Evolutionary conservation across 2,113 vertebrate species (phyloP).

Genomic region (Alexandromys fortis): DNA sequence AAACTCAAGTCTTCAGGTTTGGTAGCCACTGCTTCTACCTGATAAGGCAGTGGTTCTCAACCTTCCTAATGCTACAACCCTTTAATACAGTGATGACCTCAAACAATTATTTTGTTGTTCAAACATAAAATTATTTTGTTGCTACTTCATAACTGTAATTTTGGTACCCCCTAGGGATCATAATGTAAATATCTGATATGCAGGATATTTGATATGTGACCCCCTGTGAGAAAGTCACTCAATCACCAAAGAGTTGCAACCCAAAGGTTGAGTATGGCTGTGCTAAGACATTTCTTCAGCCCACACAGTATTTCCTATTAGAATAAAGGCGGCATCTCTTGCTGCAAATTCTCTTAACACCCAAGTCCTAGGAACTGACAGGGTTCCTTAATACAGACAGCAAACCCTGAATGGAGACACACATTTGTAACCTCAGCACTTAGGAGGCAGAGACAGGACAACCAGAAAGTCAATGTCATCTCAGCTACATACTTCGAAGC

Average conservation of each 20-base stretch:
- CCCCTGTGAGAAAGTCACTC: background rate
- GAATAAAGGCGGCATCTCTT: background rate
- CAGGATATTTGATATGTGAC: background rate
- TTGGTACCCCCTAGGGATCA: background rate
- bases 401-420: background rate
- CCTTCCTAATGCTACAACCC: background rate
- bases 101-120: too few relatives aligned
- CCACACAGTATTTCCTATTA: slow-evolving; percentile 15
- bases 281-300: background rate
- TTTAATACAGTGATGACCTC: background rate
- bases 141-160: background rate
- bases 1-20: background rate
- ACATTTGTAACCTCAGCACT: background rate
- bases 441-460: background rate
- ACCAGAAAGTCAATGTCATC: background rate
- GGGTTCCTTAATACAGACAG: slow-evolving; percentile 3
- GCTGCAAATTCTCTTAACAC: background rate
- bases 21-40: background rate
- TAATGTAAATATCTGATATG: background rate
- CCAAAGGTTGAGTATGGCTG: background rate
- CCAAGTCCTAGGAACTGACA: background rate
- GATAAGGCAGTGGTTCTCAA: background rate
- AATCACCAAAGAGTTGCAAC: background rate
- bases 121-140: background rate
- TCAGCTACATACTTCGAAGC: background rate